Evolutionary conservation across 2,888 invertebrate genomes (phyloP).

Genomic region (Arctia plantaginis): DNA sequence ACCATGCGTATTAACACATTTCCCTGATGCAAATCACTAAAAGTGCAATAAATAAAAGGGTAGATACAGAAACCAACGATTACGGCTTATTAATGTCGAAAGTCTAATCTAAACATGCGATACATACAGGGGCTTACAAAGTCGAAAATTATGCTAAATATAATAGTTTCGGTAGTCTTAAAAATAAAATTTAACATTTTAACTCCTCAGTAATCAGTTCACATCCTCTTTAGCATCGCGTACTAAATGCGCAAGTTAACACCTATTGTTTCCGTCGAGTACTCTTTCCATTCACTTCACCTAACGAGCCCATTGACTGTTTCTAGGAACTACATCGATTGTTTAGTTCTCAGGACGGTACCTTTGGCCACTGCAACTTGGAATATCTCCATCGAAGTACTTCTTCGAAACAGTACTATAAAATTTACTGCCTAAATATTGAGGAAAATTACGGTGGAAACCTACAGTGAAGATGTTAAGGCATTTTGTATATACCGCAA

Average conservation of each 20-base stretch:
- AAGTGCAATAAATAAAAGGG: constrained; percentile 49
- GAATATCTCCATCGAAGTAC: constrained; percentile 56
- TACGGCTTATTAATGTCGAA: not conserved
- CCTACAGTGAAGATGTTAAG: constrained; percentile 35
- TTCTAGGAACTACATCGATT: constrained; percentile 74
- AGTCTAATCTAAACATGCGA: not conserved
- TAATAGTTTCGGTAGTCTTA: not conserved
- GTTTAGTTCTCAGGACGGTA: constrained; percentile 72
- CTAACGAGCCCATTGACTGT: constrained; percentile 61
- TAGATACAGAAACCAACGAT: constrained; percentile 16
- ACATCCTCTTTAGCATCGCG: constrained; percentile 64
- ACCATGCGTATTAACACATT: constrained; percentile 55
- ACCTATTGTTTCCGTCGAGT: constrained; percentile 73
- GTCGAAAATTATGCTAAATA: constrained; percentile 9
- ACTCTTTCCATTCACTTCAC: constrained; percentile 66
- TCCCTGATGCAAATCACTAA: constrained; percentile 52
- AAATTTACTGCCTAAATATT: constrained; percentile 50
- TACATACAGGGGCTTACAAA: not conserved
- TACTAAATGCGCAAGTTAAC: constrained; percentile 70
- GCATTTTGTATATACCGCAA: constrained; percentile 16
- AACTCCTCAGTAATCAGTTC: constrained; percentile 65
- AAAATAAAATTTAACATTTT: constrained; percentile 29
- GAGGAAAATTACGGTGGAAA: constrained; percentile 59
- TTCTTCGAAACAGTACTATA: constrained; percentile 53
- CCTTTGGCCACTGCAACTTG: constrained; percentile 58